These are phyloP conservation scores for Zaprionus vittiger DNA, from an alignment of 1,140 invertebrate species.

Conservation along the genomic window DNA sequence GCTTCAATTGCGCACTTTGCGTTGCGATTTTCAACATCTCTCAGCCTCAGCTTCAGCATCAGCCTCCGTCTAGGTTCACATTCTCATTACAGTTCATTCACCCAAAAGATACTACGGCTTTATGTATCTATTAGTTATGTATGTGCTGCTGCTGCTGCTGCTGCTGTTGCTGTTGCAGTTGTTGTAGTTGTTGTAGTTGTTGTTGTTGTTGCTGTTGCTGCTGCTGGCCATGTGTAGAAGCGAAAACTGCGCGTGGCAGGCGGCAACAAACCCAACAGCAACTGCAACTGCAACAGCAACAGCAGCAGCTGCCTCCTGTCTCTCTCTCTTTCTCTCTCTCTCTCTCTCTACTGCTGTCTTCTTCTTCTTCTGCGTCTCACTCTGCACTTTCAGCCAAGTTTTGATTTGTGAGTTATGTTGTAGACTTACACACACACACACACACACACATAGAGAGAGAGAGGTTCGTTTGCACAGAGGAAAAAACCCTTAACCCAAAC, in stretches of 20 bases:
- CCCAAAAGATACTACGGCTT: conserved; percentile 81
- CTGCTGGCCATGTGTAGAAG: conserved; percentile 44
- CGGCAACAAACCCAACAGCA: conserved; percentile 29
- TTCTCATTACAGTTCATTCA: conserved; percentile 83
- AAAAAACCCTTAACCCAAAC: neutral
- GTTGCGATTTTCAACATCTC: conserved; percentile 76
- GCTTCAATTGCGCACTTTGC: conserved; percentile 75
- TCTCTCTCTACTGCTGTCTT: neutral
- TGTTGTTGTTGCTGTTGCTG: conserved; percentile 21
- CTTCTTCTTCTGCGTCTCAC: neutral
- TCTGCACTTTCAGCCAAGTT: conserved; percentile 71
- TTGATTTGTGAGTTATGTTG: conserved; percentile 75
- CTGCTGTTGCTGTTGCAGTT: conserved; percentile 11
- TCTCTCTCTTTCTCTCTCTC: neutral
- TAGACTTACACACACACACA: conserved; percentile 42
- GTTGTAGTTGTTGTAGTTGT: neutral
- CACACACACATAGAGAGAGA: conserved; percentile 15
- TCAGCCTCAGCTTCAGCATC: neutral
- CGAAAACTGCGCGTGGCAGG: conserved; percentile 35
- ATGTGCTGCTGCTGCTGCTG: conserved; percentile 62
- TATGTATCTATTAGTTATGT: conserved; percentile 83
- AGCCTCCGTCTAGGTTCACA: conserved; percentile 71
- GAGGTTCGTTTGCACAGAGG: conserved; percentile 1
- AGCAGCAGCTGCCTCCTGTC: neutral
- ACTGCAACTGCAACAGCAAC: conserved; percentile 15